Evolutionary conservation across 1,140 invertebrate species (phyloP).

Genomic region (Procambarus clarkii): DNA sequence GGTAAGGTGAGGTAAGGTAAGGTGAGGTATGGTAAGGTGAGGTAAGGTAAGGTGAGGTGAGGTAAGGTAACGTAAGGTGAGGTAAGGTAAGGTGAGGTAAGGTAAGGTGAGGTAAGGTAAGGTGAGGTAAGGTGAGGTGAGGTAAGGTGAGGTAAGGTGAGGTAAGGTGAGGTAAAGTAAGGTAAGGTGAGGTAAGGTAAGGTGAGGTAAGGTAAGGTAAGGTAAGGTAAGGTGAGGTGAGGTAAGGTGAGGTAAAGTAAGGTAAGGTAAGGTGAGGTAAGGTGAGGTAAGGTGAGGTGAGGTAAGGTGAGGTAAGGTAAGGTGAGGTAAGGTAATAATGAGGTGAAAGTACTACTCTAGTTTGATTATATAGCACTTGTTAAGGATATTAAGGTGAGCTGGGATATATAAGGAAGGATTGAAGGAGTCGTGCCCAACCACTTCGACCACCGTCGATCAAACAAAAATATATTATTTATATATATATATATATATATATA

Average conservation of each 20-base stretch:
- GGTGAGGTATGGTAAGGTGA: not conserved
- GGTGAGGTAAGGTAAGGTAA: conserved; percentile 17
- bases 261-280: not conserved
- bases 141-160: not conserved
- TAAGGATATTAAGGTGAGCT: too few relatives aligned
- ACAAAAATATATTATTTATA: too few relatives aligned
- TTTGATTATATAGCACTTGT: too few relatives aligned
- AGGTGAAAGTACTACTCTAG: too few relatives aligned
- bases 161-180: not conserved
- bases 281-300: not conserved
- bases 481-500: too few relatives aligned
- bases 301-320: conserved; percentile 10
- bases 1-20: not conserved
- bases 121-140: not conserved
- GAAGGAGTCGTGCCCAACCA: too few relatives aligned
- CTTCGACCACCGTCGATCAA: too few relatives aligned
- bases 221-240: not conserved
- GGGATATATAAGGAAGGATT: too few relatives aligned
- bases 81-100: not conserved
- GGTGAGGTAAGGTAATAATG: not conserved
- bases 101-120: not conserved
- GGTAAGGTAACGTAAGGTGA: not conserved
- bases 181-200: conserved; percentile 1
- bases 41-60: not conserved
- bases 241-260: not conserved